These are phyloP conservation scores for Bos javanicus DNA, from an alignment of 2,113 vertebrate genomes.

Conservation along the genomic window DNA sequence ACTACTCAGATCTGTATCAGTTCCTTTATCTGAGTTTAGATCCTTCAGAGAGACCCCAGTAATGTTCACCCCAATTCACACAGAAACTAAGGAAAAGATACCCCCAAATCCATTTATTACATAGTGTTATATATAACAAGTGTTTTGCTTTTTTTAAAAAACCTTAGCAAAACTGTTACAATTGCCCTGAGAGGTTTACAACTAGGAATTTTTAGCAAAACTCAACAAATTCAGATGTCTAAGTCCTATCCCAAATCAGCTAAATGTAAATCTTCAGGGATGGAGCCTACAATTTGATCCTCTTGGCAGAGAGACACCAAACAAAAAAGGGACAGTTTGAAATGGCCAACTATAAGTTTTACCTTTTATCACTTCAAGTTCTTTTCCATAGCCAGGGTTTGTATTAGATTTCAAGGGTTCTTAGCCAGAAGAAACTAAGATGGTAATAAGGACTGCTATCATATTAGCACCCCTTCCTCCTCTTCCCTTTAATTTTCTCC, in stretches of 20 bases:
- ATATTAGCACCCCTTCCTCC: background rate
- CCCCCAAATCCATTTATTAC: background rate
- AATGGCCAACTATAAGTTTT: background rate
- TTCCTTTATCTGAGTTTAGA: background rate
- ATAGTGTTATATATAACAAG: background rate
- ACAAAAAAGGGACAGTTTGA: background rate
- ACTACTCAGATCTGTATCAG: background rate
- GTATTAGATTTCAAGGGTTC: background rate
- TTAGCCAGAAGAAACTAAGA: background rate
- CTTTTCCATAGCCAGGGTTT: background rate
- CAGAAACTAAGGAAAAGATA: constrained; percentile 21
- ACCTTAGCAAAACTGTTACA: background rate
- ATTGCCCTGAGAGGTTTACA: background rate
- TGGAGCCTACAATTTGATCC: background rate
- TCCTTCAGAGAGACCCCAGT: constrained; percentile 29
- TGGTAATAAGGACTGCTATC: background rate
- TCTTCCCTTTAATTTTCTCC: background rate
- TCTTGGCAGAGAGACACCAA: background rate
- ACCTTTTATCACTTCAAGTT: background rate
- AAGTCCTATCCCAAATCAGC: background rate
- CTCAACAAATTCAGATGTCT: background rate
- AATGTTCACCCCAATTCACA: constrained; percentile 43
- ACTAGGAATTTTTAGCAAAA: background rate
- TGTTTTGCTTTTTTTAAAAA: background rate
- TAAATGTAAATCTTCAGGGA: background rate